Evolutionary conservation across 2,888 invertebrate species (phyloP).

Genomic region (Tetragonisca angustula): DNA sequence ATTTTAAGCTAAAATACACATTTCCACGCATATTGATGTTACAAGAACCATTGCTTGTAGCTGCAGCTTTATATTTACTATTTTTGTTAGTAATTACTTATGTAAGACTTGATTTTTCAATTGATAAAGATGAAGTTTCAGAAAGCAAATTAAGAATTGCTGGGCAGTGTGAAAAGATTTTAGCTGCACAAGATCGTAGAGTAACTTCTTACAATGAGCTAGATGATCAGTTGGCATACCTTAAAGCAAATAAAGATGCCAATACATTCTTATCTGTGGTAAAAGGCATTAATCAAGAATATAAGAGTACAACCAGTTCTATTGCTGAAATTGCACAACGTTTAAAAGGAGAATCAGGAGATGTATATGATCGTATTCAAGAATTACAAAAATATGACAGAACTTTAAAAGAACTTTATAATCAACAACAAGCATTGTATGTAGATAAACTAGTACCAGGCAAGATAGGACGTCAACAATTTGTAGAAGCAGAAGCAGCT

Average conservation of each 20-base stretch:
- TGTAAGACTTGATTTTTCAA: conserved; percentile 98
- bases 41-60: conserved; percentile 96
- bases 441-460: conserved; percentile 88
- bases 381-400: conserved; percentile 87
- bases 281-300: conserved; percentile 86
- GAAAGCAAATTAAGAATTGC: conserved; percentile 84
- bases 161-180: conserved; percentile 85
- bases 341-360: conserved; percentile 86
- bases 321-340: conserved; percentile 86
- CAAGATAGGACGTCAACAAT: conserved; percentile 86
- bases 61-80: conserved; percentile 93
- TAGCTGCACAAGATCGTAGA: conserved; percentile 86
- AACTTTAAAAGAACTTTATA: conserved; percentile 83
- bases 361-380: conserved; percentile 86
- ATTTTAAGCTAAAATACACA: conserved; percentile 95
- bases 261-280: conserved; percentile 84
- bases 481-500: conserved; percentile 86
- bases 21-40: conserved; percentile 94
- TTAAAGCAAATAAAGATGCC: conserved; percentile 87
- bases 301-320: conserved; percentile 86
- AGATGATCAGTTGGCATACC: conserved; percentile 87
- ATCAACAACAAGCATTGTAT: conserved; percentile 85
- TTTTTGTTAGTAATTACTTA: conserved; percentile 97
- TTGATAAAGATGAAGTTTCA: conserved; percentile 88
- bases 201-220: conserved; percentile 86